Base-by-base conservation (phyloP, 2,113 vertebrate species). In the Pelecanus crispus region DNA sequence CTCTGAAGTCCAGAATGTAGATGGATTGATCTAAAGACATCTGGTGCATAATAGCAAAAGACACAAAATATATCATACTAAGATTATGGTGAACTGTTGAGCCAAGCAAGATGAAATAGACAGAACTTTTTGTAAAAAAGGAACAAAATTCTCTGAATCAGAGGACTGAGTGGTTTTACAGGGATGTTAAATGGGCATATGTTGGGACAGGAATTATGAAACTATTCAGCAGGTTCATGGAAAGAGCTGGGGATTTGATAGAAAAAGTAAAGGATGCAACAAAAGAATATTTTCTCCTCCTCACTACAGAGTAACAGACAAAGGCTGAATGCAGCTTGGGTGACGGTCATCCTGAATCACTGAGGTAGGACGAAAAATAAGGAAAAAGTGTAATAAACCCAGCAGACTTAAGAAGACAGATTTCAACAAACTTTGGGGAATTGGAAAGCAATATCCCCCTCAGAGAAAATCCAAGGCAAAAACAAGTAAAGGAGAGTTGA, bases 131-230 rank as follows among this genome's bases (percentile, higher is more conserved):
- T 52, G 20, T 72, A 72, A 63, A 84, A 42, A 53, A n/a, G 13
- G 38, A 90, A 34, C 3, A 68, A 34, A 53, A 45, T 59, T 59
- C 13, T 59, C 34, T 75, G 38, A 49, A 40, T 77, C 6, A 6
- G 11, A 1, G 13, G 34, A 62, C 15, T 49, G 20, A 16, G 3
- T 55, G 11, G 7, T 55, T 95, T 94, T 79, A 65, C 8, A 19
- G 9, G 11, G 15, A 15, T 0, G 0, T 20, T 55, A 61, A 78
- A 20, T 13, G 6, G 12, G 5, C 13, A 40, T 61, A 24, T 8
- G 1, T 6, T 73, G 40, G 17, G 44, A 73, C 26, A 78, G 19
- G 13, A 66, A 61, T 56, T 94, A 88, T 61, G 21, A 59, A 89
- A n/a, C 7, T 42, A 6, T 65, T 78, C 5, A n/a, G 13, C 22